These are phyloP conservation scores for Arizona elegans DNA, from an alignment of 2,113 vertebrate species.

Conservation along the genomic window DNA sequence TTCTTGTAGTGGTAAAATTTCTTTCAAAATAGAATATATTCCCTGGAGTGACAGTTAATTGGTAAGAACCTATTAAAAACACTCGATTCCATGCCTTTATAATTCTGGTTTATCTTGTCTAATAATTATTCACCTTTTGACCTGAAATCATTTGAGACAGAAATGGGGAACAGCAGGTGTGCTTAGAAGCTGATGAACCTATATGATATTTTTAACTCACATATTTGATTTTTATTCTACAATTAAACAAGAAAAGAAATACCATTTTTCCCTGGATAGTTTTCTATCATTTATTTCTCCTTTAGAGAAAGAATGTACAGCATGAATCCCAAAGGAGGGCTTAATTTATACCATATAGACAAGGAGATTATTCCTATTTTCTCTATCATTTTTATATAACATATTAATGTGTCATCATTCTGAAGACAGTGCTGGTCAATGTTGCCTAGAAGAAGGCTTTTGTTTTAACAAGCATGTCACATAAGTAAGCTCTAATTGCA, in stretches of 20 bases:
- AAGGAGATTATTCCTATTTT: constrained; percentile 5
- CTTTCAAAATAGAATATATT: constrained; percentile 26
- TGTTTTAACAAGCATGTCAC: background rate
- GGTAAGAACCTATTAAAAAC: constrained; percentile 66
- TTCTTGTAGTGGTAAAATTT: constrained; percentile 50
- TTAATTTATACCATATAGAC: background rate
- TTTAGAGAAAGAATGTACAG: background rate
- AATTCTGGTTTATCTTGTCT: constrained; percentile 58
- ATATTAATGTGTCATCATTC: background rate
- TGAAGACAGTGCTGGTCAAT: constrained; percentile 3
- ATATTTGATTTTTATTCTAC: constrained; percentile 53
- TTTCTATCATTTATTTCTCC: background rate
- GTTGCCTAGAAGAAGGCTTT: constrained; percentile 7
- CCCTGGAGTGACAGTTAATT: constrained; percentile 65
- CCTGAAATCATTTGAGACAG: constrained; percentile 58
- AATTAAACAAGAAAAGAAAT: constrained; percentile 37
- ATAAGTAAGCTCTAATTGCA: background rate
- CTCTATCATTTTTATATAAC: background rate
- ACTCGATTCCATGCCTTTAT: constrained; percentile 60
- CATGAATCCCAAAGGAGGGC: background rate
- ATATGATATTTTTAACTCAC: constrained; percentile 62
- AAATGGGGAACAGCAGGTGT: constrained; percentile 66
- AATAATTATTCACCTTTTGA: constrained; percentile 64
- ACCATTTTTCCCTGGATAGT: constrained; percentile 35
- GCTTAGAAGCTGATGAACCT: constrained; percentile 54